These are phyloP conservation scores for Seira musarum DNA, from an alignment of 2,888 invertebrate species.

Conservation along the genomic window DNA sequence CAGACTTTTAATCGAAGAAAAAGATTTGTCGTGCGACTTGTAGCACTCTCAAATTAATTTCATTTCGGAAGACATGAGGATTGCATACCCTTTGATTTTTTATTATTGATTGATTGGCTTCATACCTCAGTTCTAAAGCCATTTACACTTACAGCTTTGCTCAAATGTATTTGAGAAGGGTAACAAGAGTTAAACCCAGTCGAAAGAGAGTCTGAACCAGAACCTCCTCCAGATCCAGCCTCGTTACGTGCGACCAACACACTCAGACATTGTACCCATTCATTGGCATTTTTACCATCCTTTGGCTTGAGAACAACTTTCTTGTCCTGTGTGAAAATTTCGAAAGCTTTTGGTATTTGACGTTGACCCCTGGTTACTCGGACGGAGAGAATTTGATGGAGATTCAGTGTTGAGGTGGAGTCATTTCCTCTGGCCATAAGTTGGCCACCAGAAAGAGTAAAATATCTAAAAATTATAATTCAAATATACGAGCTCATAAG, in stretches of 20 bases:
- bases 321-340: slow-evolving; percentile 95
- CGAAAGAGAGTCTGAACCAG: slow-evolving; percentile 39
- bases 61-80: no score
- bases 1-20: neutral
- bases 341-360: slow-evolving; percentile 96
- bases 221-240: slow-evolving; percentile 35
- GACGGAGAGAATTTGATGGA: slow-evolving; percentile 95
- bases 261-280: slow-evolving; percentile 80
- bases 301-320: slow-evolving; percentile 94
- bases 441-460: slow-evolving; percentile 93
- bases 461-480: slow-evolving; percentile 81
- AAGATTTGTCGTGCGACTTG: no score
- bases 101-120: neutral
- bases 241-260: slow-evolving; percentile 66
- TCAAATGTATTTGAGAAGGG: slow-evolving; percentile 58
- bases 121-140: slow-evolving; percentile 60
- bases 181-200: slow-evolving; percentile 52
- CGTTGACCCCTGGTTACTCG: slow-evolving; percentile 92
- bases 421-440: slow-evolving; percentile 73
- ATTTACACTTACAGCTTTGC: slow-evolving; percentile 59
- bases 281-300: slow-evolving; percentile 94
- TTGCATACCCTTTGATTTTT: no score
- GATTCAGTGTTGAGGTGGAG: slow-evolving; percentile 79
- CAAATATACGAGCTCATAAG: neutral
- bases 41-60: no score